Conservation (phyloP, 2,113 vertebrate species). For the Stegostoma tigrinum region DNA sequence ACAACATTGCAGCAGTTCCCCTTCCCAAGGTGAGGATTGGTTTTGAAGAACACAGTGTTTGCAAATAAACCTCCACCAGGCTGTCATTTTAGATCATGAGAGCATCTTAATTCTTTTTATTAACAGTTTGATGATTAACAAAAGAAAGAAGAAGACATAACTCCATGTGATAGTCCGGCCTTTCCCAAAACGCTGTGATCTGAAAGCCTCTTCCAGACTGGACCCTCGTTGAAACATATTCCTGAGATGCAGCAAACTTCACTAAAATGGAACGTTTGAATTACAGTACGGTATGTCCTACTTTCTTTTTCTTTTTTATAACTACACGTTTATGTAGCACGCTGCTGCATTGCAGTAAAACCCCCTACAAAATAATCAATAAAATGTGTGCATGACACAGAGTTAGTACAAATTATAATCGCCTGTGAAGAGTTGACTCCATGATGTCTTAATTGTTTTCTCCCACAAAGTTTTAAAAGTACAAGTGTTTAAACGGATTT, state of each 20-base stretch:
- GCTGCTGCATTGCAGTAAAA: background rate
- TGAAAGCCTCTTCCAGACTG: background rate
- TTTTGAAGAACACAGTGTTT: background rate
- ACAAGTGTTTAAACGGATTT: background rate
- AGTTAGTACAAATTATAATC: constrained; percentile 8
- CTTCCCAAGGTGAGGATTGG: background rate
- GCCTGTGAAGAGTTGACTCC: background rate
- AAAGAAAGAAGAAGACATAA: constrained; percentile 22
- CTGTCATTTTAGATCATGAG: constrained; percentile 1
- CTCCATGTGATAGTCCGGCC: background rate
- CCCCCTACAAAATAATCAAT: background rate
- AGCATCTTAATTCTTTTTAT: constrained; percentile 37
- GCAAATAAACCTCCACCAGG: background rate
- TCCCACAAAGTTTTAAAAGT: background rate
- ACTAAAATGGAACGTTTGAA: background rate
- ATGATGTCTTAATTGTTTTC: background rate
- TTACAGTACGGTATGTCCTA: constrained; percentile 23
- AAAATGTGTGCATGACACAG: background rate
- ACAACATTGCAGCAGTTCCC: background rate
- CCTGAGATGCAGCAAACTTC: constrained; percentile 10
- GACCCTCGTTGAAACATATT: background rate
- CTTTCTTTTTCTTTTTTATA: too few relatives aligned
- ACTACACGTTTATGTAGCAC: background rate
- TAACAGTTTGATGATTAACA: constrained; percentile 36
- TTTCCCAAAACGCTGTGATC: too few relatives aligned